Conservation (phyloP, 2,888 invertebrate species). For the Agriopis leucophaearia region DNA sequence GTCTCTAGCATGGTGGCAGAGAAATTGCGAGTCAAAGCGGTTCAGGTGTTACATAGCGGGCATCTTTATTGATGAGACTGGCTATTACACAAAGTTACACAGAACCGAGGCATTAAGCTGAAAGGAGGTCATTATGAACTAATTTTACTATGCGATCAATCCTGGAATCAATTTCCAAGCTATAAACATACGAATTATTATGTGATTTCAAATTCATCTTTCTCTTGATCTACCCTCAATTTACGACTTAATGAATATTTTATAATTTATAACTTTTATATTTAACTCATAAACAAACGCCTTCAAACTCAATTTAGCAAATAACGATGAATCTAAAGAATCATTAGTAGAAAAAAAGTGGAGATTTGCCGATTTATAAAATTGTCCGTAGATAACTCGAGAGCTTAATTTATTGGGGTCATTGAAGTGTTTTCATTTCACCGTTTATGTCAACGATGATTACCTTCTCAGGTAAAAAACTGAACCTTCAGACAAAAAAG, state of each 20-base stretch:
- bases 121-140: no score
- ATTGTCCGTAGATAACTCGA: conserved; percentile 65
- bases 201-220: no score
- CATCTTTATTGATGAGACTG: not conserved
- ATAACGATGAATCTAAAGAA: conserved; percentile 65
- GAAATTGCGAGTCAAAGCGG: not conserved
- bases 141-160: no score
- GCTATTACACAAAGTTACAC: not conserved
- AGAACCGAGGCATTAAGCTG: no score
- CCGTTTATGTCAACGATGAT: conserved; percentile 29
- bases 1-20: not conserved
- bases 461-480: no score
- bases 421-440: conserved; percentile 42
- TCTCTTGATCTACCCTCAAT: no score
- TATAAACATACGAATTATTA: no score
- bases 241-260: no score
- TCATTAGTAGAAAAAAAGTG: conserved; percentile 63
- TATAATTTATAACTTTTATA: no score
- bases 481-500: no score
- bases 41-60: not conserved
- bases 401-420: conserved; percentile 48
- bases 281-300: conserved; percentile 6
- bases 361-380: conserved; percentile 50
- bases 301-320: conserved; percentile 46
- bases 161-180: no score